A percentile compares a stretch with the other conserved stretches of the same genome.
phyloP scores from a whole-genome alignment of 1,140 invertebrate genomes.

The Oscheius sp. region DNA sequence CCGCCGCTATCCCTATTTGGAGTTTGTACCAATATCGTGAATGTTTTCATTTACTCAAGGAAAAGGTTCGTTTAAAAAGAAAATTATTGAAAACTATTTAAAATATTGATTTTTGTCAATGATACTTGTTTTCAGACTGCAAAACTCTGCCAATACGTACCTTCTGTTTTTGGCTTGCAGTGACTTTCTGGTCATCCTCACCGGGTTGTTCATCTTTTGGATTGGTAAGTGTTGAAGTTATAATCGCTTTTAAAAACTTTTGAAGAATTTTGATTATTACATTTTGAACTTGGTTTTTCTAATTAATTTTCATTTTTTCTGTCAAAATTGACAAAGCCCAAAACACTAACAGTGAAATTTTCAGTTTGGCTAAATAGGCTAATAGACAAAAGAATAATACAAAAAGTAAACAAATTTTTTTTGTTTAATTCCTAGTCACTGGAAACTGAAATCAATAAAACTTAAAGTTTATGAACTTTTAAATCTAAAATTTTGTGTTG shows the following conservation, averaged over 20 bases:
- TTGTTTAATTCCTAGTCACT: too few relatives aligned
- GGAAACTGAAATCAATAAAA: too few relatives aligned
- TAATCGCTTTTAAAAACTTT: background rate
- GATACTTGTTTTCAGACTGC: too few relatives aligned
- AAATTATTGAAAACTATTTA: constrained; percentile 5
- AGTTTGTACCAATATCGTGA: constrained; percentile 53
- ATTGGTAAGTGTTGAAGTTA: constrained; percentile 34
- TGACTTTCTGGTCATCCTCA: constrained; percentile 58
- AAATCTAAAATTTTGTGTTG: too few relatives aligned
- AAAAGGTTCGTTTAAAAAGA: constrained; percentile 39
- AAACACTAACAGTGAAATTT: too few relatives aligned
- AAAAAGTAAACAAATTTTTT: too few relatives aligned
- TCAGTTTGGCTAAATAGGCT: too few relatives aligned
- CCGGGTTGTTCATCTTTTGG: constrained; percentile 60
- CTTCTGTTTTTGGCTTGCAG: constrained; percentile 51
- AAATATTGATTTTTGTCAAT: constrained; percentile 18
- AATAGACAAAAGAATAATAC: too few relatives aligned
- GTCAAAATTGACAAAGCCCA: too few relatives aligned
- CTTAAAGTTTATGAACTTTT: too few relatives aligned
- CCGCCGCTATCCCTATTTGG: constrained; percentile 56
- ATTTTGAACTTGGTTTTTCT: too few relatives aligned
- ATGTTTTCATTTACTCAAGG: constrained; percentile 55
- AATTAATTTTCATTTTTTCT: too few relatives aligned
- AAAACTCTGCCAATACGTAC: constrained; percentile 57
- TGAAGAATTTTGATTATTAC: background rate